Evolutionary conservation across 2,113 vertebrate genomes (phyloP).

Genomic region (Pseudorhombus dupliciocellatus): DNA sequence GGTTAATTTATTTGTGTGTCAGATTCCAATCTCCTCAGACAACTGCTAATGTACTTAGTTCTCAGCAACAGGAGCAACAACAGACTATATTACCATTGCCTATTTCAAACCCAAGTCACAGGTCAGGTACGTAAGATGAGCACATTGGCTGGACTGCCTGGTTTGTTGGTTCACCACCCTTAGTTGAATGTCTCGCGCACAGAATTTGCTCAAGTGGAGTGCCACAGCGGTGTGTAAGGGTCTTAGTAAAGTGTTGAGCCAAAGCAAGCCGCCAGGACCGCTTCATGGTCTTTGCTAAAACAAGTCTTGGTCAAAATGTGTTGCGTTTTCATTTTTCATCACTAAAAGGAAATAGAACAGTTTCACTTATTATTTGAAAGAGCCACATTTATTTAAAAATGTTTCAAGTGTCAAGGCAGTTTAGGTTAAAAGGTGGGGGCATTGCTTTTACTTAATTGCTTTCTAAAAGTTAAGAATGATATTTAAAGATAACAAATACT

Average conservation of each 20-base stretch:
- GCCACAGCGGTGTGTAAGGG: background rate
- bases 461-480: too few relatives aligned
- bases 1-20: background rate
- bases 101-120: constrained; percentile 50
- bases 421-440: too few relatives aligned
- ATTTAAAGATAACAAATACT: too few relatives aligned
- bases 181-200: background rate
- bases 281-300: too few relatives aligned
- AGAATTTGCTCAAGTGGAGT: background rate
- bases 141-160: background rate
- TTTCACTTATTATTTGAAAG: too few relatives aligned
- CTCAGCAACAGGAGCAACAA: constrained; percentile 15
- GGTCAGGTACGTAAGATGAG: constrained; percentile 52
- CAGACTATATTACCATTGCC: constrained; percentile 12
- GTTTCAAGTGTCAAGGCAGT: too few relatives aligned
- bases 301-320: too few relatives aligned
- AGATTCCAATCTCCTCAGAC: constrained; percentile 51
- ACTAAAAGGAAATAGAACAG: too few relatives aligned
- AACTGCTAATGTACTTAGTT: constrained; percentile 66
- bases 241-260: background rate
- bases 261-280: too few relatives aligned
- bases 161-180: constrained; percentile 5
- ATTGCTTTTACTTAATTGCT: too few relatives aligned
- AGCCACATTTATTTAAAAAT: too few relatives aligned
- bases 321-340: too few relatives aligned